Conservation (phyloP, 2,113 vertebrate genomes). For the Morone saxatilis region DNA sequence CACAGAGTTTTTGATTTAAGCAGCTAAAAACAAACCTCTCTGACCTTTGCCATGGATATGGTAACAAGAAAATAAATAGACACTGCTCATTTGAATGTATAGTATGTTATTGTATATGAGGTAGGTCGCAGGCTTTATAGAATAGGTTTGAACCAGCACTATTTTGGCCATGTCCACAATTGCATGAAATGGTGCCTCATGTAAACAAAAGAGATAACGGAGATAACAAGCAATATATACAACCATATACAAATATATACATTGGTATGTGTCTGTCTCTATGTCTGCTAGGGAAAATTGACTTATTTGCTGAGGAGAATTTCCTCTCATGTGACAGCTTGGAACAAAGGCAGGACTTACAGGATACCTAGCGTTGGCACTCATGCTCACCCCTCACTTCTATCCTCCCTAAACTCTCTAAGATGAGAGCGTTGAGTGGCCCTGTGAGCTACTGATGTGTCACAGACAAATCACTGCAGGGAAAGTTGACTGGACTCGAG, state of each 20-base stretch:
- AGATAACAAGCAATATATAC: too few relatives aligned
- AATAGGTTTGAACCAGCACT: too few relatives aligned
- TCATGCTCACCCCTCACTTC: conserved; percentile 19
- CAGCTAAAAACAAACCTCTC: too few relatives aligned
- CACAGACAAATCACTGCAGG: conserved; percentile 69
- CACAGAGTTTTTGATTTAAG: too few relatives aligned
- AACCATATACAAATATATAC: too few relatives aligned
- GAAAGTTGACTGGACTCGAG: conserved; percentile 60
- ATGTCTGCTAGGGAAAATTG: neutral
- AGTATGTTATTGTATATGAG: neutral
- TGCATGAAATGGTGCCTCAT: too few relatives aligned
- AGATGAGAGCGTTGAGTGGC: conserved; percentile 50
- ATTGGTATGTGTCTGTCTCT: neutral
- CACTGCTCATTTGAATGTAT: neutral
- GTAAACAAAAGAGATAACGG: too few relatives aligned
- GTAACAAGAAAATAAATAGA: neutral
- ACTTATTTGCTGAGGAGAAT: conserved; percentile 15
- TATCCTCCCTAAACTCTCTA: conserved; percentile 28
- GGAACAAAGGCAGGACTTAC: conserved; percentile 34
- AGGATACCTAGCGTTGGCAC: conserved; percentile 20
- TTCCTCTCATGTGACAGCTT: conserved; percentile 46
- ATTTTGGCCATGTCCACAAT: too few relatives aligned
- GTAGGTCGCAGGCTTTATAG: too few relatives aligned
- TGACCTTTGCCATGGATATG: neutral
- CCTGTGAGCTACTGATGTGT: conserved; percentile 58